These are phyloP conservation scores for Physella acuta DNA, from an alignment of 1,140 invertebrate species.

Conservation along the genomic window DNA sequence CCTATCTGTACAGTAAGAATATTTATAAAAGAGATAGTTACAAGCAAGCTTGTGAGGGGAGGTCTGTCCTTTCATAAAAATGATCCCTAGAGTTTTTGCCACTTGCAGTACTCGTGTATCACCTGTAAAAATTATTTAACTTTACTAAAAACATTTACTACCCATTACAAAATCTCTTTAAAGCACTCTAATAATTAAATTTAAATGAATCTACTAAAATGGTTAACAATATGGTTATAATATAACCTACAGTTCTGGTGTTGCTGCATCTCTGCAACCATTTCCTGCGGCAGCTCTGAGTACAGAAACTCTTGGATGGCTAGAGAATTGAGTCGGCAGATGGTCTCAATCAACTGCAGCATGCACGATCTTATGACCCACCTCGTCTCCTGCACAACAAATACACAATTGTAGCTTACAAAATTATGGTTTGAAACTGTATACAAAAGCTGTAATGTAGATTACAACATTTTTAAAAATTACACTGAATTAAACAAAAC, in stretches of 20 bases:
- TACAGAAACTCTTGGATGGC: constrained; percentile 24
- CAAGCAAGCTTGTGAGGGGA: constrained; percentile 19
- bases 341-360: constrained; percentile 18
- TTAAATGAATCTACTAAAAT: too few relatives aligned
- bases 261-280: constrained; percentile 27
- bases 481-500: too few relatives aligned
- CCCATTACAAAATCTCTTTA: neutral
- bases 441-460: too few relatives aligned
- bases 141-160: too few relatives aligned
- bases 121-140: too few relatives aligned
- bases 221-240: too few relatives aligned
- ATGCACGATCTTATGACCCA: constrained; percentile 23
- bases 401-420: too few relatives aligned
- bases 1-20: too few relatives aligned
- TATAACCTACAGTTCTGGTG: constrained; percentile 13
- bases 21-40: too few relatives aligned
- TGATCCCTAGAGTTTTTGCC: constrained; percentile 17
- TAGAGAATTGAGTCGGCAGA: constrained; percentile 15
- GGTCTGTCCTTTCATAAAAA: constrained; percentile 20
- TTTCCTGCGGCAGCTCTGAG: constrained; percentile 23
- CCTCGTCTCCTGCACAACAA: constrained; percentile 24
- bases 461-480: too few relatives aligned
- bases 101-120: constrained; percentile 17
- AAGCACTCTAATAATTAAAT: too few relatives aligned
- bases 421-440: too few relatives aligned